Evolutionary conservation across 2,888 invertebrate species (phyloP), one percentile per base, ranked within the genome.

Genomic region (Eupeodes luniger): DNA sequence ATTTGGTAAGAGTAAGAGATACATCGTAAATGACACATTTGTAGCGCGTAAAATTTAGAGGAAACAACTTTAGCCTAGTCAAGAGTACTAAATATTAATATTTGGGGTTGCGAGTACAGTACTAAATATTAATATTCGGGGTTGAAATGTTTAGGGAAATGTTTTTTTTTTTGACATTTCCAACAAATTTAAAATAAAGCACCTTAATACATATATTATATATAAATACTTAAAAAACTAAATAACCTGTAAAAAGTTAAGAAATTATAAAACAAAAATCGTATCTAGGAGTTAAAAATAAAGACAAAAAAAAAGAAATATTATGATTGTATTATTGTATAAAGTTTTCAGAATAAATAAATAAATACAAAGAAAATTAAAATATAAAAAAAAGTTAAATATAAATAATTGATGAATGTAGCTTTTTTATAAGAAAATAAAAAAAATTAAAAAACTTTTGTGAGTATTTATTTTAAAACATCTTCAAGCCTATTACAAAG

Each of bases 401-500:
- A 81, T 40, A 79, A 27, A 27, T 27, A 84, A 81, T 88, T 75
- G 64, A 81, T 85, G 85, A 85, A 82, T 85, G 89, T 89, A 89
- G 85, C 89, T 89, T 89, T 87, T 89, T 89, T 89, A 89, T 85
- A 89, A 85, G 76, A 89, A 88, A 89, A 88, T 81, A 79, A 89
- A 89, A 62, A 89, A 62, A 51, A 59, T 27, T 49, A 67, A 74
- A 67, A 47, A 44, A 14, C 4, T 9, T 14, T n/a, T 6, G 19
- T 36, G 27, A 0, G 53, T 36, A 1, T n/a, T 57, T 72, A 44
- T 19, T 57, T 27, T 19, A 27, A 40, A 5, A 40, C 27, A 40
- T 40, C 4, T 40, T 40, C 1, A 9, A 9, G 6, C 27, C 19
- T 19, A 19, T 19, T 19, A 2, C 19, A 27, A 27, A 27, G 27